Evolutionary conservation across 2,113 vertebrate species (phyloP).

Genomic region (Pavo muticus): DNA sequence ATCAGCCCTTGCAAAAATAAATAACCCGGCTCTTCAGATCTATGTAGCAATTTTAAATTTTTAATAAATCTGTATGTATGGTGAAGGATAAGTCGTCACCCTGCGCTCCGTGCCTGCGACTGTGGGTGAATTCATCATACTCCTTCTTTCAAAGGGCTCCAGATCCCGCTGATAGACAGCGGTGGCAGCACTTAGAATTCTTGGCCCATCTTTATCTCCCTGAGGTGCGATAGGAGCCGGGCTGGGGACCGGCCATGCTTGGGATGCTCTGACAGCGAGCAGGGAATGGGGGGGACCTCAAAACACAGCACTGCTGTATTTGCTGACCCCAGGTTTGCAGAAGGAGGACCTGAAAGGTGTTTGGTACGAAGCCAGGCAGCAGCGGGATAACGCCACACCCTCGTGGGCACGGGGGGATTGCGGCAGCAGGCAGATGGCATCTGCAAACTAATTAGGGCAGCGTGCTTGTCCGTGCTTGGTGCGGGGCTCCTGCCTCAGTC

Average conservation of each 20-base stretch:
- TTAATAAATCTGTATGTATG: slow-evolving; percentile 64
- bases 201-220: not conserved
- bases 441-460: not conserved
- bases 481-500: not conserved
- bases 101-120: slow-evolving; percentile 2
- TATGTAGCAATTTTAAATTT: slow-evolving; percentile 76
- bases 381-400: not conserved
- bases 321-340: not conserved
- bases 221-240: not conserved
- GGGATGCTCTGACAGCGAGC: not conserved
- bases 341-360: not conserved
- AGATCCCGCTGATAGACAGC: not conserved
- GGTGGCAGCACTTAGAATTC: slow-evolving; percentile 45
- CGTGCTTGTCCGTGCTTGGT: not conserved
- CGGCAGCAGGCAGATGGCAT: not conserved
- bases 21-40: slow-evolving; percentile 69
- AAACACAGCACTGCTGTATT: not conserved
- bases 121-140: slow-evolving; percentile 55
- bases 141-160: slow-evolving; percentile 13
- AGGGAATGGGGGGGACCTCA: not conserved
- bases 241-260: not conserved
- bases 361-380: not conserved
- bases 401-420: not conserved
- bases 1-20: slow-evolving; percentile 75
- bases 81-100: slow-evolving; percentile 45